Evolutionary conservation across 2,888 invertebrate species (phyloP).

Genomic region (Catocala nupta): DNA sequence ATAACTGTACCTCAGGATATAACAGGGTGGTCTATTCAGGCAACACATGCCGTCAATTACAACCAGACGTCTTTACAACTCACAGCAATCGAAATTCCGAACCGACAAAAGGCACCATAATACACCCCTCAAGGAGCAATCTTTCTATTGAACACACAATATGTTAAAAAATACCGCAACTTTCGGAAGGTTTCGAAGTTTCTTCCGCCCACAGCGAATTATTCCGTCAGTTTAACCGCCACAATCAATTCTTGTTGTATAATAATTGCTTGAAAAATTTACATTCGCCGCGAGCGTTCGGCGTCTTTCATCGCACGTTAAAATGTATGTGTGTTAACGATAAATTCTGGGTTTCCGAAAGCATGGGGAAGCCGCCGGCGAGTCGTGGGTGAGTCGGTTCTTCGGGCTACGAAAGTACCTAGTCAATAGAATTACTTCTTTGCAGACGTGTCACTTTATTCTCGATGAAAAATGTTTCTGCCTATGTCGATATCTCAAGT

Average conservation of each 20-base stretch:
- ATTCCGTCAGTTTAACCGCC: constrained; percentile 19
- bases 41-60: constrained; percentile 11
- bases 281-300: constrained; percentile 55
- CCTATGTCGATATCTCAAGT: neutral
- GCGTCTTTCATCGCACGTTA: constrained; percentile 58
- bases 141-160: constrained; percentile 23
- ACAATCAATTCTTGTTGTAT: constrained; percentile 50
- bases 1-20: neutral
- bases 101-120: constrained; percentile 26
- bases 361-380: constrained; percentile 62
- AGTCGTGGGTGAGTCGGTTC: constrained; percentile 53
- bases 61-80: constrained; percentile 9
- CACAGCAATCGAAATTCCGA: constrained; percentile 23
- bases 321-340: constrained; percentile 57
- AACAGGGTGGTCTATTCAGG: constrained; percentile 8
- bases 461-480: neutral
- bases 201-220: constrained; percentile 44
- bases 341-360: constrained; percentile 65
- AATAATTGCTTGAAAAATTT: constrained; percentile 55
- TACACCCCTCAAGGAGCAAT: constrained; percentile 44
- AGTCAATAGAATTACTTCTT: constrained; percentile 2
- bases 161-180: constrained; percentile 26
- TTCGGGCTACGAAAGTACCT: constrained; percentile 39
- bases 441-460: constrained; percentile 25
- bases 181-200: constrained; percentile 15